phyloP scores from a whole-genome alignment of 1,140 invertebrate genomes.

The Drosophila sturtevanti region DNA sequence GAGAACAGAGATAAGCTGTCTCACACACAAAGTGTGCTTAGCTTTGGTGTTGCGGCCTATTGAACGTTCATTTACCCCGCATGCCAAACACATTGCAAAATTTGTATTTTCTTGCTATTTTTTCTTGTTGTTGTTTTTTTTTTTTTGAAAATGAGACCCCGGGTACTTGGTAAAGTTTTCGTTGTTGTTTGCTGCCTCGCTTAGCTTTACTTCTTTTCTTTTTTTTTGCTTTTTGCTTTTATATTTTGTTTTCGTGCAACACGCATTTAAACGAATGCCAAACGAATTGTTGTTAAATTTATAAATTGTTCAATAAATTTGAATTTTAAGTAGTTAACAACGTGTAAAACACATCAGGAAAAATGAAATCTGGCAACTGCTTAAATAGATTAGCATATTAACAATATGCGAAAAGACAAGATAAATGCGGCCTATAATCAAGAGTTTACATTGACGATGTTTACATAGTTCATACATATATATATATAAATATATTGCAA shows the following conservation, averaged over 20 bases:
- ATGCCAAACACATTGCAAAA: not conserved
- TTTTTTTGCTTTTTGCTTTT: too few relatives aligned
- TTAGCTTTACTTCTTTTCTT: not conserved
- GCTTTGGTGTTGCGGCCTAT: constrained; percentile 11
- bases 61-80: constrained; percentile 13
- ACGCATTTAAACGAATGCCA: not conserved
- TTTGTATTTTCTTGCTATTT: not conserved
- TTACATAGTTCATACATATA: too few relatives aligned
- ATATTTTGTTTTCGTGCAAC: constrained; percentile 3
- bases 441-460: too few relatives aligned
- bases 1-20: constrained; percentile 9
- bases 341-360: not conserved
- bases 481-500: too few relatives aligned
- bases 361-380: not conserved
- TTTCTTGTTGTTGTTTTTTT: not conserved
- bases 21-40: constrained; percentile 2
- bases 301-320: constrained; percentile 5
- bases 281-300: not conserved
- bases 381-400: not conserved
- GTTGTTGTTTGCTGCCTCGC: not conserved
- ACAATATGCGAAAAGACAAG: not conserved
- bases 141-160: not conserved
- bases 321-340: constrained; percentile 4
- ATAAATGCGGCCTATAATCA: too few relatives aligned
- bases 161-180: not conserved